phyloP scores from a whole-genome alignment of 1,140 invertebrate species.

The Temnothorax curvispinosus region DNA sequence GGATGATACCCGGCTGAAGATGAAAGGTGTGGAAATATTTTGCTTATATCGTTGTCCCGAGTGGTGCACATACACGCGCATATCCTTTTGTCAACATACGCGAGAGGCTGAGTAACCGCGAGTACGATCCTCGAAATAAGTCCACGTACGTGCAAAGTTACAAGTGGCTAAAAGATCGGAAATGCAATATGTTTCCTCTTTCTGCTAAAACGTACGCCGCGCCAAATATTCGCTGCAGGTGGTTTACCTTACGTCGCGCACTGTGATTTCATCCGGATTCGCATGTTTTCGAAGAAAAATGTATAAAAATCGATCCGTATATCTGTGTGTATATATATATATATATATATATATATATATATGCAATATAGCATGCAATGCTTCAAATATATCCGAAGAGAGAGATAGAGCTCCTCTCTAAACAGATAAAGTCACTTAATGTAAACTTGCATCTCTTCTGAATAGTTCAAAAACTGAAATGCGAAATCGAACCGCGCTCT shows the following conservation, averaged over 20 bases:
- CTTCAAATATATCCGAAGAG: not conserved
- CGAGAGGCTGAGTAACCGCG: constrained; percentile 12
- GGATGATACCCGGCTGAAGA: constrained; percentile 8
- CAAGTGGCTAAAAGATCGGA: constrained; percentile 26
- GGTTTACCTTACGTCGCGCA: not conserved
- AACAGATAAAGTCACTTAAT: not conserved
- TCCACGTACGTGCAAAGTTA: not conserved
- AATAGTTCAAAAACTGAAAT: not conserved
- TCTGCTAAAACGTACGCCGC: not conserved
- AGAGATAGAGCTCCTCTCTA: not conserved
- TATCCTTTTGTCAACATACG: constrained; percentile 35
- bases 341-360: too few relatives aligned
- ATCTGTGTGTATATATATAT: not conserved
- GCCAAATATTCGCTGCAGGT: constrained; percentile 7
- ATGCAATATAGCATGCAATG: not conserved
- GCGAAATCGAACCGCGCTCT: not conserved
- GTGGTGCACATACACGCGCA: constrained; percentile 21
- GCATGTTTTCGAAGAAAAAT: not conserved
- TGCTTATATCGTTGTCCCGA: constrained; percentile 12
- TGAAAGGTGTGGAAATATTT: constrained; percentile 46
- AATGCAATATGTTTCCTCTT: constrained; percentile 2
- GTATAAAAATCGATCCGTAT: not conserved
- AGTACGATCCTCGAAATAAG: constrained; percentile 20
- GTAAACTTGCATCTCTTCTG: not conserved
- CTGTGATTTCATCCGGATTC: not conserved